Conservation (phyloP, 2,888 invertebrate species). For the Morpho deidamia region DNA sequence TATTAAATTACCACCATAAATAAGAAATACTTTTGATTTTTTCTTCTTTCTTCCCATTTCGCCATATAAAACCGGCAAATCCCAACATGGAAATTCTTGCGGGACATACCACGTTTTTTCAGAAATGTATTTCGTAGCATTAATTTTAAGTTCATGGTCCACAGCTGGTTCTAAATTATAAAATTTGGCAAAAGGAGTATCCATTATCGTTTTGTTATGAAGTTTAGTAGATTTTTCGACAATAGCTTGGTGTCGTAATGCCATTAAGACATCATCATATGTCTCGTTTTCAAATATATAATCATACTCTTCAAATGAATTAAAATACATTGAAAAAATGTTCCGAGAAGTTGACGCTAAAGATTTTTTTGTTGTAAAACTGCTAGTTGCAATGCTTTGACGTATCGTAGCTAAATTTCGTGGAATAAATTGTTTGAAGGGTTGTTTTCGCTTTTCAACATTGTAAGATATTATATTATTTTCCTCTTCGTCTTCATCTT, state of each 20-base stretch:
- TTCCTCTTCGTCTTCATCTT: neutral
- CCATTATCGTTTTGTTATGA: neutral
- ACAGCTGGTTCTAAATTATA: constrained; percentile 50
- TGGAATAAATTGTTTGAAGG: neutral
- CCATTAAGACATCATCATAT: neutral
- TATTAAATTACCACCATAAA: constrained; percentile 37
- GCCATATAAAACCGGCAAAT: constrained; percentile 55
- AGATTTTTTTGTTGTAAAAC: neutral
- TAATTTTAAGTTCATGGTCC: constrained; percentile 21
- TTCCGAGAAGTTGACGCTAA: neutral
- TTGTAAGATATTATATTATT: constrained; percentile 4
- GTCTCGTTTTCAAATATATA: constrained; percentile 11
- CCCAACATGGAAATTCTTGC: constrained; percentile 59
- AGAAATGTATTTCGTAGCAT: constrained; percentile 15
- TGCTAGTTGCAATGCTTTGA: neutral
- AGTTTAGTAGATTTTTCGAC: neutral
- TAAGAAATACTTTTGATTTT: constrained; percentile 42
- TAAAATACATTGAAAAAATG: constrained; percentile 1
- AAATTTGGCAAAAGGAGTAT: constrained; percentile 34
- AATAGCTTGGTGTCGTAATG: constrained; percentile 1
- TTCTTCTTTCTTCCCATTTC: constrained; percentile 33
- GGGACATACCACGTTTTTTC: constrained; percentile 52
- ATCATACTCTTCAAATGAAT: constrained; percentile 17
- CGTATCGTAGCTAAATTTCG: neutral
- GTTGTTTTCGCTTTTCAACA: neutral